A percentile compares a stretch with the other conserved stretches of the same genome.
Conservation (phyloP, 2,113 vertebrate genomes). For the Mionectes macconnelli region DNA sequence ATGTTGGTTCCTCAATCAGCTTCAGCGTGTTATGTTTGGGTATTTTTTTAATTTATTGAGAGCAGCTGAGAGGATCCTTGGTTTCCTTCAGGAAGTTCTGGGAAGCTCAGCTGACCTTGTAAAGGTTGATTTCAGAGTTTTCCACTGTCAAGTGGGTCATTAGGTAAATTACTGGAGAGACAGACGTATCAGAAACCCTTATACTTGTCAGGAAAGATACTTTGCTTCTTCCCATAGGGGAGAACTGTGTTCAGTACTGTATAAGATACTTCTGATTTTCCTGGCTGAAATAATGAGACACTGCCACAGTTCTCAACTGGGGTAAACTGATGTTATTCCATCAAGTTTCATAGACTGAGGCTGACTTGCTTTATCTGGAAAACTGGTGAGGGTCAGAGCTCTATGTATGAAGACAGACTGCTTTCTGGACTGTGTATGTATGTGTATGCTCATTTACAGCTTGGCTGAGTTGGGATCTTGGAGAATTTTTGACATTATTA, state of each 20-base stretch:
- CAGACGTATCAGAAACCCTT: neutral
- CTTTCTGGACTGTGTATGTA: neutral
- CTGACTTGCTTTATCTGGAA: neutral
- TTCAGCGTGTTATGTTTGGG: neutral
- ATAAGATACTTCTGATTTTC: neutral
- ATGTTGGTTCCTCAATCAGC: neutral
- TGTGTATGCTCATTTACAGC: neutral
- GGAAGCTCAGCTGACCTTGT: neutral
- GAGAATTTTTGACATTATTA: neutral
- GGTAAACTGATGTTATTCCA: neutral
- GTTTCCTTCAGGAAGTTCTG: neutral
- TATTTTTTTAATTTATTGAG: neutral
- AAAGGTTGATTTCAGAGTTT: neutral
- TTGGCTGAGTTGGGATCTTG: neutral
- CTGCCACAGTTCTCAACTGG: neutral
- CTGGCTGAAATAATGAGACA: neutral
- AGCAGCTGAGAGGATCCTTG: neutral
- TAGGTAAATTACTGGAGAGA: neutral
- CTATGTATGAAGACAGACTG: neutral
- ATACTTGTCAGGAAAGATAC: neutral
- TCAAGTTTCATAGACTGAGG: neutral
- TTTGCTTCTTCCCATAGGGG: neutral
- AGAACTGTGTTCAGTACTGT: neutral
- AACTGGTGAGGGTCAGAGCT: neutral
- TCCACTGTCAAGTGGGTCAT: neutral